A percentile compares a stretch with the other conserved stretches of the same genome.
These are phyloP conservation scores for Clangula hyemalis DNA, from an alignment of 2,797 vertebrate genomes.

Conservation along the genomic window DNA sequence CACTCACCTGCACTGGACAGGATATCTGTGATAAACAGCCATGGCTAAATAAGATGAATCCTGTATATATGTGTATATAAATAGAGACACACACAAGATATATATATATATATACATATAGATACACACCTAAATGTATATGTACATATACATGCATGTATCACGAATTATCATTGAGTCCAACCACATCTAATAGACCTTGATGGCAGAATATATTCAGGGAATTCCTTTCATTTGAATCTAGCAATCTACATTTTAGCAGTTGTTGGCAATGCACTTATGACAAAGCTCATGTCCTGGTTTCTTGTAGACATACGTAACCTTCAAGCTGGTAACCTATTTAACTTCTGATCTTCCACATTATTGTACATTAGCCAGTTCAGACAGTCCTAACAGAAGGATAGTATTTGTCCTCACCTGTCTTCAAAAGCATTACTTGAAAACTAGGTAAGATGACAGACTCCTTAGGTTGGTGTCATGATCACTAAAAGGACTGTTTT, in stretches of 20 bases:
- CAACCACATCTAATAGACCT: not conserved
- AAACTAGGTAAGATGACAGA: not conserved
- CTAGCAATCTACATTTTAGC: not conserved
- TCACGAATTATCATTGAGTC: not conserved
- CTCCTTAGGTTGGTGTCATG: not conserved
- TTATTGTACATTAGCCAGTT: not conserved
- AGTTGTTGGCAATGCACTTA: not conserved
- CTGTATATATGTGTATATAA: too few relatives aligned
- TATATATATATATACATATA: not conserved
- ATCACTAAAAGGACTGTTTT: not conserved
- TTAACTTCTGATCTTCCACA: not conserved
- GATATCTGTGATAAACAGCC: not conserved
- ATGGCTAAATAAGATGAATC: not conserved
- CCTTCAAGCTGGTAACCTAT: not conserved
- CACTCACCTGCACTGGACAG: not conserved
- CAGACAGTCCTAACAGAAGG: accelerated
- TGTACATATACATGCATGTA: not conserved
- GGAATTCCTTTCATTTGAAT: not conserved
- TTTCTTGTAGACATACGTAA: not conserved
- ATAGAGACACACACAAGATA: not conserved
- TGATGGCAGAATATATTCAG: not conserved
- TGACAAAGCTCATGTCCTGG: not conserved
- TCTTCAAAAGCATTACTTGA: not conserved
- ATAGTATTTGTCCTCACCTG: not conserved
- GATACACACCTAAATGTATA: not conserved